phyloP scores from a whole-genome alignment of 2,797 vertebrate genomes.

The Urophycis tenuis region DNA sequence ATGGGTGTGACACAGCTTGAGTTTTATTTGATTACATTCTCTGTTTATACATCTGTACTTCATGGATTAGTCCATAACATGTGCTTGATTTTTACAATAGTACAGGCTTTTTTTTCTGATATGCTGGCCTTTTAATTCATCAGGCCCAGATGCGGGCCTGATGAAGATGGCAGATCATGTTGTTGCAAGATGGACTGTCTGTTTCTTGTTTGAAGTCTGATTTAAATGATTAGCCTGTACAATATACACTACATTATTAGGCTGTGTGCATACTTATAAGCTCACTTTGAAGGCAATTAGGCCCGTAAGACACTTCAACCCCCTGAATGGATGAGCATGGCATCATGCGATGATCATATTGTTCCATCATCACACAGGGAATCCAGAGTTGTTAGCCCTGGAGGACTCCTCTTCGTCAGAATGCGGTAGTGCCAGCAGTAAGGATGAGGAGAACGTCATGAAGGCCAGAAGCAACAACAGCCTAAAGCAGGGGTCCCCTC shows the following conservation, averaged over 20 bases:
- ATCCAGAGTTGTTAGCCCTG: conserved; percentile 49
- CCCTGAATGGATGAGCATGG: background rate
- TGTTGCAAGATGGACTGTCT: background rate
- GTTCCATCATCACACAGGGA: conserved; percentile 45
- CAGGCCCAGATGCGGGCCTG: background rate
- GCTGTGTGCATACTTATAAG: background rate
- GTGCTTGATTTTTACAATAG: background rate
- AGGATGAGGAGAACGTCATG: conserved; percentile 21
- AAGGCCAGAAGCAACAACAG: conserved; percentile 35
- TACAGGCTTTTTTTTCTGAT: background rate
- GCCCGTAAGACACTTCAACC: background rate
- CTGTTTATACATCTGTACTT: background rate
- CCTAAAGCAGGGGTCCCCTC: conserved; percentile 22
- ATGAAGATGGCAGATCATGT: too few species aligned
- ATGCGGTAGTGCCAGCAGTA: conserved; percentile 37
- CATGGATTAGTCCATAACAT: background rate
- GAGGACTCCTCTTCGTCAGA: conserved; percentile 55
- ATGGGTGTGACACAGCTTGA: background rate
- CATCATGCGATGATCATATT: conserved; percentile 12
- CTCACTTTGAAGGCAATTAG: background rate
- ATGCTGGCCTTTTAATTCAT: background rate
- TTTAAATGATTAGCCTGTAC: background rate
- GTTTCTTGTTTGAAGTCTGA: background rate
- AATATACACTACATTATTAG: background rate
- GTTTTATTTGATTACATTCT: background rate